These are phyloP conservation scores for Edolisoma coerulescens DNA, from an alignment of 2,113 vertebrate genomes.

Conservation along the genomic window DNA sequence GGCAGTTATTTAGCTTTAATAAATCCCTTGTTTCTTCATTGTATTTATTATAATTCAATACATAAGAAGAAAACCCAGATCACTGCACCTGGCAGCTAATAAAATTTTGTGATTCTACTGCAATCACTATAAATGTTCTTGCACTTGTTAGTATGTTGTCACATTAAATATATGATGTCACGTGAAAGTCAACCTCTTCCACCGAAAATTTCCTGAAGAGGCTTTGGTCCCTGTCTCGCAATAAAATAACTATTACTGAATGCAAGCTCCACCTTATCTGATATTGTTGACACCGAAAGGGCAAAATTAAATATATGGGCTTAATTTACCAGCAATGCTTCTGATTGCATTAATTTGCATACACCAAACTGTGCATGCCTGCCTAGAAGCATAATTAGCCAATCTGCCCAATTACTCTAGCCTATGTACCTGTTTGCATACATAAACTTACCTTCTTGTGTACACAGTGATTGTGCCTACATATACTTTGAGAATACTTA, in stretches of 20 bases:
- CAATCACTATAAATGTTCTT: neutral
- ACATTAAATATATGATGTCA: neutral
- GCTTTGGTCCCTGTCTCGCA: neutral
- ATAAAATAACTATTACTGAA: neutral
- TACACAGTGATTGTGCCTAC: constrained; percentile 6
- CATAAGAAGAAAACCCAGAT: neutral
- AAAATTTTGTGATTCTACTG: neutral
- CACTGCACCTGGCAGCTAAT: neutral
- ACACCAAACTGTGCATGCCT: neutral
- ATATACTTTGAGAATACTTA: neutral
- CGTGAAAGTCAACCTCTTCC: neutral
- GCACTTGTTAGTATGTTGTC: neutral
- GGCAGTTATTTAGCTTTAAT: neutral
- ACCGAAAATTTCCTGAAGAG: neutral
- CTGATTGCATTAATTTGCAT: constrained; percentile 38
- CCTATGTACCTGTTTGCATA: constrained; percentile 56
- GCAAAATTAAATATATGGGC: neutral
- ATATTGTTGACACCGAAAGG: neutral
- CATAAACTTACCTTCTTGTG: constrained; percentile 26
- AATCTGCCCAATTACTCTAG: constrained; percentile 38
- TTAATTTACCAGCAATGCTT: constrained; percentile 7
- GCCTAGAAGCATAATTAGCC: constrained; percentile 30
- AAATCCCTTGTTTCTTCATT: neutral
- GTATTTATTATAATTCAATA: neutral
- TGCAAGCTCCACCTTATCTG: neutral